Percentiles rank a stretch among this genome's conserved stretches.
Evolutionary conservation across 2,113 vertebrate species (phyloP).

Genomic region (Vicugna pacos): DNA sequence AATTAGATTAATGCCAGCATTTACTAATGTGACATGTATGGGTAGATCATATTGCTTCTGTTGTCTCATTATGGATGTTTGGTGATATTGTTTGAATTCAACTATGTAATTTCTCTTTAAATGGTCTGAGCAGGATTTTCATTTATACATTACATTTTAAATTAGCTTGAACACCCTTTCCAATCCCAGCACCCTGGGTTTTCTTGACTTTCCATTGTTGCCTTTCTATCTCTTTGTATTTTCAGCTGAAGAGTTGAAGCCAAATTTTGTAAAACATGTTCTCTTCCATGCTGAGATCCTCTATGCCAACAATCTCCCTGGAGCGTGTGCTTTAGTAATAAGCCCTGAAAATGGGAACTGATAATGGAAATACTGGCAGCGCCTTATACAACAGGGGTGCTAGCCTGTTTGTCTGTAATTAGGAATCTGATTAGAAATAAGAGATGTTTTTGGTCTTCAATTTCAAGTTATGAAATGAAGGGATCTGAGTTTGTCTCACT

Average conservation of each 20-base stretch:
- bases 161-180: slow-evolving; percentile 16
- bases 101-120: slow-evolving; percentile 55
- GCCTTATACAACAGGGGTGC: slow-evolving; percentile 18
- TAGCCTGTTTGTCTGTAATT: slow-evolving; percentile 72
- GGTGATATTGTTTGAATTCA: slow-evolving; percentile 67
- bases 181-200: neutral
- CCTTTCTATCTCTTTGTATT: slow-evolving; percentile 78
- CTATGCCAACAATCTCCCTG: slow-evolving; percentile 56
- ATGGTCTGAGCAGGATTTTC: neutral
- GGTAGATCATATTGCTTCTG: neutral
- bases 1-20: slow-evolving; percentile 33
- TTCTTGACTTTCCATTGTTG: slow-evolving; percentile 64
- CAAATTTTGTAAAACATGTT: slow-evolving; percentile 76
- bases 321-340: slow-evolving; percentile 73
- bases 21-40: slow-evolving; percentile 9
- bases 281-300: slow-evolving; percentile 66
- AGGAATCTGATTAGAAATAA: slow-evolving; percentile 69
- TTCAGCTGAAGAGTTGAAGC: slow-evolving; percentile 75
- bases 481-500: slow-evolving; percentile 65
- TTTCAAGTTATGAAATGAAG: slow-evolving; percentile 75
- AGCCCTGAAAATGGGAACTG: slow-evolving; percentile 67
- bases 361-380: slow-evolving; percentile 72
- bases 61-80: slow-evolving; percentile 41
- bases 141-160: slow-evolving; percentile 59
- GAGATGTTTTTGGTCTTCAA: slow-evolving; percentile 71